Percentiles rank a stretch among this genome's conserved stretches.
Evolutionary conservation across 2,797 vertebrate species (phyloP).

Genomic region (Poecilia picta): DNA sequence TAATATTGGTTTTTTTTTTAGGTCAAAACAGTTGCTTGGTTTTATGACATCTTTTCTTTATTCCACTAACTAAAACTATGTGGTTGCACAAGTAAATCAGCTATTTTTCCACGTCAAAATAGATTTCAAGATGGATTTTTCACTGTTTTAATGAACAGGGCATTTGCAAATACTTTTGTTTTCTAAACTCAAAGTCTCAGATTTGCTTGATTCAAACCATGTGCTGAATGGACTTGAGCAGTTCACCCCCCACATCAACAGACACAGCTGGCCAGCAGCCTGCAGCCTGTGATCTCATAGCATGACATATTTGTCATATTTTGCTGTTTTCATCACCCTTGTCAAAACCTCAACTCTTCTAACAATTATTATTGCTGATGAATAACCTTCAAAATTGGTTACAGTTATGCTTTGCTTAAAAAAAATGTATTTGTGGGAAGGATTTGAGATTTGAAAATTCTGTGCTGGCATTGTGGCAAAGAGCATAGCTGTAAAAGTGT

Average conservation of each 20-base stretch:
- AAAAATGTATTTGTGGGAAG: neutral
- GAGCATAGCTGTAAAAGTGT: slow-evolving; percentile 44
- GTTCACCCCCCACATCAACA: slow-evolving; percentile 51
- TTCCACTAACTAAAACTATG: slow-evolving; percentile 33
- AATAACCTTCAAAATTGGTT: slow-evolving; percentile 51
- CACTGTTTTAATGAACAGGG: slow-evolving; percentile 52
- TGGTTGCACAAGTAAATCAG: slow-evolving; percentile 42
- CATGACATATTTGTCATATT: slow-evolving; percentile 58
- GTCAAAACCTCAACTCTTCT: slow-evolving; percentile 48
- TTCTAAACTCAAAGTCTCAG: slow-evolving; percentile 53
- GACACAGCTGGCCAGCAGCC: slow-evolving; percentile 62
- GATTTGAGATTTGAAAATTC: slow-evolving; percentile 38
- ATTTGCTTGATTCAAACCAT: slow-evolving; percentile 67
- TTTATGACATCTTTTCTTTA: slow-evolving; percentile 7
- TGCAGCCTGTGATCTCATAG: slow-evolving; percentile 66
- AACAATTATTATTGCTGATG: slow-evolving; percentile 51
- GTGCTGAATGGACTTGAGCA: slow-evolving; percentile 62
- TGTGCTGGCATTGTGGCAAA: slow-evolving; percentile 45
- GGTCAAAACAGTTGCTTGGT: slow-evolving; percentile 39
- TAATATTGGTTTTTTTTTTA: slow-evolving; percentile 36
- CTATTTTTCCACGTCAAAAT: slow-evolving; percentile 28
- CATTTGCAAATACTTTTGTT: slow-evolving; percentile 55
- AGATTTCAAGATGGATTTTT: slow-evolving; percentile 48
- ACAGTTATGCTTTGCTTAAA: slow-evolving; percentile 19
- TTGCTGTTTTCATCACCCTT: slow-evolving; percentile 30